Conservation (phyloP, 2,797 vertebrate species). For the Kryptopterus vitreolus region DNA sequence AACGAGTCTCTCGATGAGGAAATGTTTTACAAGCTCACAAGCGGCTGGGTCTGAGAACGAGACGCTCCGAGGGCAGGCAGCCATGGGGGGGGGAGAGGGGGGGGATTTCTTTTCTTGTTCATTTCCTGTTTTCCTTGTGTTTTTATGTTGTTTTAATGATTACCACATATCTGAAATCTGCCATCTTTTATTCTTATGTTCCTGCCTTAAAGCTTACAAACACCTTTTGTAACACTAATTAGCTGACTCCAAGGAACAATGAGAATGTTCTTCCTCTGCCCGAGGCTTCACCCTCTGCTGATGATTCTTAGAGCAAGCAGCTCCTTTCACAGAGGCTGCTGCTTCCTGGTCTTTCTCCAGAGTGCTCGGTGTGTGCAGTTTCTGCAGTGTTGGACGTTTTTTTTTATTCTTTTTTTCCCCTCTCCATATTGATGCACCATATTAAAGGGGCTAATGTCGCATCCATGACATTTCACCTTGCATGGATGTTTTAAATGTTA, state of each 20-base stretch:
- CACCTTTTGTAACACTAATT: conserved; percentile 62
- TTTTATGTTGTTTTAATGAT: conserved; percentile 57
- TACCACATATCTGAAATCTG: conserved; percentile 56
- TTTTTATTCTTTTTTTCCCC: too few species aligned
- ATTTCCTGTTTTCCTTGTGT: conserved; percentile 44
- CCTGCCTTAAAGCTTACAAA: conserved; percentile 59
- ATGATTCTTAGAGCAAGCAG: conserved; percentile 23
- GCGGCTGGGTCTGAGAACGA: conserved; percentile 94
- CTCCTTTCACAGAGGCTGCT: conserved; percentile 21
- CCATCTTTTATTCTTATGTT: conserved; percentile 39
- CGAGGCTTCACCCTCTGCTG: conserved; percentile 5
- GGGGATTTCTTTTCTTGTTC: too few species aligned
- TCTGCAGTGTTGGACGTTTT: conserved; percentile 13
- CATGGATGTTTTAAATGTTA: conserved; percentile 28
- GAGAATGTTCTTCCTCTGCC: conserved; percentile 17
- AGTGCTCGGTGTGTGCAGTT: conserved; percentile 6
- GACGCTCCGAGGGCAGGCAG: background rate
- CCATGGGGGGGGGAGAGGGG: conserved; percentile 52
- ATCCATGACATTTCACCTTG: conserved; percentile 37
- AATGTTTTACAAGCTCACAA: conserved; percentile 99
- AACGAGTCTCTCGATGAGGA: conserved; percentile 98
- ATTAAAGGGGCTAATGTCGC: background rate
- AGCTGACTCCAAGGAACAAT: conserved; percentile 41
- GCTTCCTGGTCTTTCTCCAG: conserved; percentile 24
- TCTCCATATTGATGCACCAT: background rate